These are phyloP conservation scores for Montipora sp. DNA, from an alignment of 64 coral and sea anemone species.

Conservation along the genomic window DNA sequence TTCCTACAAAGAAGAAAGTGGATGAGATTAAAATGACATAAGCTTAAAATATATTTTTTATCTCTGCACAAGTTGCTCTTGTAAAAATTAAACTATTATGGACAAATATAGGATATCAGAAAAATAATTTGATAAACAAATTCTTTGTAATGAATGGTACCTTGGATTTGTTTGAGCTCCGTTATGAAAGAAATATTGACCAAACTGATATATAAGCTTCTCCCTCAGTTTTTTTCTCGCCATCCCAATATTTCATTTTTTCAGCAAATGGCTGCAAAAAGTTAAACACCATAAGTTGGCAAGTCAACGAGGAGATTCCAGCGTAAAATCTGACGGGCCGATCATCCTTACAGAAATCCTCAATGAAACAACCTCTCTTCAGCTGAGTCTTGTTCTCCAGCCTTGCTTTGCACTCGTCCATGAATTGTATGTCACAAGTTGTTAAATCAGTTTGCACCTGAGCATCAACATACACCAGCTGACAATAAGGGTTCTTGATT, in stretches of 20 bases:
- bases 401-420: not conserved
- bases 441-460: no score
- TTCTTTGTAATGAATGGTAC: no score
- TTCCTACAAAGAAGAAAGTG: not conserved
- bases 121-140: not conserved
- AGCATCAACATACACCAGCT: not conserved
- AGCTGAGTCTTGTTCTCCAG: slow-evolving; percentile 26
- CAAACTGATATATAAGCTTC: not conserved
- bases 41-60: no score
- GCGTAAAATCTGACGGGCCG: no score
- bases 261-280: not conserved
- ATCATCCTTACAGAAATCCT: not conserved
- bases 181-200: not conserved
- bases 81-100: no score
- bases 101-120: not conserved
- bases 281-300: slow-evolving; percentile 12
- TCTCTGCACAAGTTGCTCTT: no score
- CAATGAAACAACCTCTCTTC: slow-evolving; percentile 20
- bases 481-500: not conserved
- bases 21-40: not conserved
- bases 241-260: slow-evolving; percentile 7
- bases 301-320: not conserved
- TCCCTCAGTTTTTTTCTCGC: not conserved
- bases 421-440: not conserved
- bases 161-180: not conserved